Base-by-base conservation (phyloP, 2,888 invertebrate species). In the Pseudeuparius sepicola region DNA sequence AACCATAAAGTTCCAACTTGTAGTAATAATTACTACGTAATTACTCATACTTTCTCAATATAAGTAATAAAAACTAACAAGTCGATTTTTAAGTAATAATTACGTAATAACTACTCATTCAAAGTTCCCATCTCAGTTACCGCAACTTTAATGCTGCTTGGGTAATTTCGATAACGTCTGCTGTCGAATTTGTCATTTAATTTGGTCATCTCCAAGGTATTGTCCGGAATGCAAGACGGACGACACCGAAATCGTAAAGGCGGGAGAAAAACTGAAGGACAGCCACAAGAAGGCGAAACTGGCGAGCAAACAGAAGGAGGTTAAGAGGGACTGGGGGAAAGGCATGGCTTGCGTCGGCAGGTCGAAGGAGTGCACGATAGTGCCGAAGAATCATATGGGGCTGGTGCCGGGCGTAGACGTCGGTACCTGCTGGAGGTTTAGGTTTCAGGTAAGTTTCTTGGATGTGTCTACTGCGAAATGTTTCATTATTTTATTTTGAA, bases 291-390 rank as follows among this genome's bases (percentile, higher is more conserved):
- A 70, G 51, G 57, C 68, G 1, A 71, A 67, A 48, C 70, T 69
- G 65, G 55, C 54, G 5, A 59, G 69, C 1, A 64, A 65, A 6
- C 63, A 64, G 30, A 68, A 67, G 40, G 56, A 54, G 1, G 48
- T 68, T 51, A 61, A 62, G 13, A 36, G 47, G 14, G 50, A 52
- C 24, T 53, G 53, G 53, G 53, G 53, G 4, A 48, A 47, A 55
- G 87, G 87, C 7, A 84, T 86, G 83, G 86, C 87, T 1, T 86
- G 85, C 61, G 80, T 77, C 17, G 86, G 86, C 43, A 57, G 74
- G 59, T 71, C 71, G 9, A 75, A 68, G 48, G 64, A 66, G 29
- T 79, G 78, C 50, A 73, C 71, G 5, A 65, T 77, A 23, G 78
- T 80, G 52, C 78, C 82, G 0, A 64, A 75, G 1, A 73, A 81